phyloP scores from a whole-genome alignment of 2,113 vertebrate genomes.

The Bufo gargarizans region DNA sequence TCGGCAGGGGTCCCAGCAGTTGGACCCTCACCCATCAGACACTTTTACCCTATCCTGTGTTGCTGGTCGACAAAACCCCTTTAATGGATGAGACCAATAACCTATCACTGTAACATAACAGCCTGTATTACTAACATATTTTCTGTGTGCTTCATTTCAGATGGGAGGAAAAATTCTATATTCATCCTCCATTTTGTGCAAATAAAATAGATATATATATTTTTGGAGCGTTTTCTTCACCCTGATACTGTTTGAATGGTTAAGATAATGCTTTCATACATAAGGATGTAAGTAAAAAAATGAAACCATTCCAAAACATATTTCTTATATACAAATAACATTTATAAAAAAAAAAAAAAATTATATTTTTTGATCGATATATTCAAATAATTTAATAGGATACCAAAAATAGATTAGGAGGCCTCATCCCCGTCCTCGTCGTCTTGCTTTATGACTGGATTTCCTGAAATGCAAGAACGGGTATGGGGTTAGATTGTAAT shows the following conservation, averaged over 20 bases:
- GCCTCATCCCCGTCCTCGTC: slow-evolving; percentile 74
- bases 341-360: slow-evolving; percentile 66
- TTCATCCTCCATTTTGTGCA: slow-evolving; percentile 11
- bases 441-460: slow-evolving; percentile 76
- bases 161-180: neutral
- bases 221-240: neutral
- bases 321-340: slow-evolving; percentile 70
- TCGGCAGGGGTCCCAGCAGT: too few relatives aligned
- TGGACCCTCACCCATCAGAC: too few relatives aligned
- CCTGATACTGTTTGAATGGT: neutral
- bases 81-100: neutral
- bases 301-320: slow-evolving; percentile 57
- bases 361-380: slow-evolving; percentile 64
- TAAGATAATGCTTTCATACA: neutral
- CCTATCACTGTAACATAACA: neutral
- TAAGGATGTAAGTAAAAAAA: slow-evolving; percentile 56
- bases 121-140: neutral
- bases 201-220: neutral
- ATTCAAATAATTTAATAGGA: slow-evolving; percentile 73
- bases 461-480: slow-evolving; percentile 67
- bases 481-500: neutral
- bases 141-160: neutral
- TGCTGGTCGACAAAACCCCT: too few relatives aligned
- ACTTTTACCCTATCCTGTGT: too few relatives aligned
- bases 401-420: slow-evolving; percentile 66